Base-by-base conservation (phyloP, 2,113 vertebrate genomes). In the Campylomormyrus numenius region DNA sequence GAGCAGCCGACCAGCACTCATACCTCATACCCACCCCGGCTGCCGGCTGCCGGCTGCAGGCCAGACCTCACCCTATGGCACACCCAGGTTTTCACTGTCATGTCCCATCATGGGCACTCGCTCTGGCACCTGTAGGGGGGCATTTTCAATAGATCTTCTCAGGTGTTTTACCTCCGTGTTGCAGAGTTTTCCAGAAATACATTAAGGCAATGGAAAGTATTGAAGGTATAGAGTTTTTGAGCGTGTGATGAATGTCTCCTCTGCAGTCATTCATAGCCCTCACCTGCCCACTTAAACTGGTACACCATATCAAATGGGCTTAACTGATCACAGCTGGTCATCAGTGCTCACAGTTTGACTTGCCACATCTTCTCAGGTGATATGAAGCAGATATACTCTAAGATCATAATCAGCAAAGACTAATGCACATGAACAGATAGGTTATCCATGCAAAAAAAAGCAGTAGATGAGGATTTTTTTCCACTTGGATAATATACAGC, bases 1-100 rank as follows among this genome's bases (percentile, higher is more conserved):
- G 88, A 97, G 92, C 84, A 95, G 91, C 53, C 96, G 94, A 91
- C 94, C 94, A 0, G 94, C 90, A 88, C 92, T 93, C 96, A 96
- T 97, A 74, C 92, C 92, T 48, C 31, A 85, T 87, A 49, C n/a
- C 31, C 9, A 11, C 24, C 24, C n/a, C n/a, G 27, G 6, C 48
- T n/a, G 58, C 90, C 1, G 52, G 2, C 45, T 24, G 56, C 89
- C 0, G 39, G 8, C 85, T 19, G 85, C 5, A 45, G 31, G 10
- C 9, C 5, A 24, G 21, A 10, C 19, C 5, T 10, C 24, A 53
- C 24, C 39, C 42, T 5, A 19, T 0, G 27, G 50, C 4, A 35
- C n/a, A 39, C 9, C 50, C 6, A 9, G 15, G 13, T 8, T 6
- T 13, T 27, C 7, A 3, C 0, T 2, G 11, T 39, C 31, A 35